These are phyloP conservation scores for Agonum fuliginosum DNA, from an alignment of 2,888 invertebrate species.

Conservation along the genomic window DNA sequence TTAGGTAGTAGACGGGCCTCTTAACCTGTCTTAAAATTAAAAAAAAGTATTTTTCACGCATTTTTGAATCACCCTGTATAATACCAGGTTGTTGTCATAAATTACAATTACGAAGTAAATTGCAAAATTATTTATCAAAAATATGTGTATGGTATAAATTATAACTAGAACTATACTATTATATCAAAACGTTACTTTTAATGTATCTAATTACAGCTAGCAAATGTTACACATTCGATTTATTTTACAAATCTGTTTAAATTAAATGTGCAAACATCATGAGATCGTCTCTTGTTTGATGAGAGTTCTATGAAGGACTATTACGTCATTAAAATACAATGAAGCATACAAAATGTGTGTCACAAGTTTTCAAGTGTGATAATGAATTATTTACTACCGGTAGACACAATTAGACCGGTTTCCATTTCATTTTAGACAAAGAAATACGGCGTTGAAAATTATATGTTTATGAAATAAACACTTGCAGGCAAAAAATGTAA, in stretches of 20 bases:
- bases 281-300: background rate
- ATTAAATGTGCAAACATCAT: background rate
- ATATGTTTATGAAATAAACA: background rate
- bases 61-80: no score
- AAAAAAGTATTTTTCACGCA: no score
- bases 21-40: no score
- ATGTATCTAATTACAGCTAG: no score
- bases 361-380: background rate
- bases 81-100: no score
- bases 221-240: background rate
- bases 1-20: no score
- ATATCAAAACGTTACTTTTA: no score
- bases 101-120: no score
- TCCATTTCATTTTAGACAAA: background rate
- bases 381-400: constrained; percentile 1
- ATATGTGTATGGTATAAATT: no score
- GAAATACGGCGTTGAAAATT: background rate
- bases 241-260: background rate
- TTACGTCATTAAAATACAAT: background rate
- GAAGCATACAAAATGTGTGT: background rate
- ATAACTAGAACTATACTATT: no score
- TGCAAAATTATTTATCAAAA: no score
- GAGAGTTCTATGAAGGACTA: background rate
- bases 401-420: background rate
- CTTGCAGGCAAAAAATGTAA: background rate